Evolutionary conservation across 2,113 vertebrate genomes (phyloP).

Genomic region (Calyptommatus sinebrachiatus): DNA sequence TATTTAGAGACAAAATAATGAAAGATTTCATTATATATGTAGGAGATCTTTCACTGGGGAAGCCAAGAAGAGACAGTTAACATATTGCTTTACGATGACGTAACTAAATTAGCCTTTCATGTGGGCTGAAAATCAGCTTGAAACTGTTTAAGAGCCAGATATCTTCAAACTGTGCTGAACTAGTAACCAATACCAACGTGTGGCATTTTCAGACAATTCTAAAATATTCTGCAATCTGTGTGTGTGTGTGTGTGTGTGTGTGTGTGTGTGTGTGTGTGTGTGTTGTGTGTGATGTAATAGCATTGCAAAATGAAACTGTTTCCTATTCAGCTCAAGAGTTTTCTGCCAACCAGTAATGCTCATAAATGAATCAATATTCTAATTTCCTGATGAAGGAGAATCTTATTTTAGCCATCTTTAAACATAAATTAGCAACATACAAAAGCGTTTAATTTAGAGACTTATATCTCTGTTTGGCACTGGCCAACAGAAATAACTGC

Average conservation of each 20-base stretch:
- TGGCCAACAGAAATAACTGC: slow-evolving; percentile 27
- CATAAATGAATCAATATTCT: not conserved
- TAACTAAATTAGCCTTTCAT: not conserved
- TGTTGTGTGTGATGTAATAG: slow-evolving; percentile 2
- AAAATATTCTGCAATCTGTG: not conserved
- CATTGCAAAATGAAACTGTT: slow-evolving; percentile 9
- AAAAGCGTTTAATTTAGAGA: not conserved
- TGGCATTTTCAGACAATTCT: not conserved
- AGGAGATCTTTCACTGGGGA: not conserved
- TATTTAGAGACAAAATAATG: too few relatives aligned
- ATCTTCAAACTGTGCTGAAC: slow-evolving; percentile 8
- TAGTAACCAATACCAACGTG: not conserved
- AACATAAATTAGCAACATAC: not conserved
- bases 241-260: too few relatives aligned
- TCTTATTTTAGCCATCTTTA: slow-evolving; percentile 2
- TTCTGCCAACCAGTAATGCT: not conserved
- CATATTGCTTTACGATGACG: not conserved
- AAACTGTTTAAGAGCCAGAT: not conserved
- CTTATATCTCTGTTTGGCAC: not conserved
- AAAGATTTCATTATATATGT: not conserved
- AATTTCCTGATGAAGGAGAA: slow-evolving; percentile 20
- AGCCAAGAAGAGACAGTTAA: not conserved
- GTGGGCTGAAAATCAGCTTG: not conserved
- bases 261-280: too few relatives aligned
- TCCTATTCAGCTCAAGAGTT: slow-evolving; percentile 23